Base-by-base conservation (phyloP, 2,888 invertebrate species). In the Sesamia inferens region DNA sequence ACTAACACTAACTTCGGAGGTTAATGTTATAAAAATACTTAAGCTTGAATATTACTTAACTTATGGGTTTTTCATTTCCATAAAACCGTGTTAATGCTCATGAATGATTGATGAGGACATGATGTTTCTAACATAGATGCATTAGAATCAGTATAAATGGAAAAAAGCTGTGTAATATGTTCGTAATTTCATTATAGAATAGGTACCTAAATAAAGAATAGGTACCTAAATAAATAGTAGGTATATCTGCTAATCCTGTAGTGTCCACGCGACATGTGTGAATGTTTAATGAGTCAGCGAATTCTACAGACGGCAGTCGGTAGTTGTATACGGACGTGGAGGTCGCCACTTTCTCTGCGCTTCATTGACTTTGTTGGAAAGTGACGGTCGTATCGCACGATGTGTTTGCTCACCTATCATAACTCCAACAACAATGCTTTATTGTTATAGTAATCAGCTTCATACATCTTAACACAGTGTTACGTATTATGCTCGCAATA, bases 311-410 rank as follows among this genome's bases (percentile, higher is more conserved):
- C 90, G 85, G 88, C 88, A 87, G 89, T 89, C 88, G 83, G 88
- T 88, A 87, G 90, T 90, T 58, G 88, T 87, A 94, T 91, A 92
- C 95, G 95, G 94, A 95, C 95, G 94, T 93, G 88, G 93, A 89
- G 93, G 94, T 93, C 92, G 94, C 88, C 93, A 96, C 96, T 96
- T 96, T 96, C 96, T 93, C 96, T 90, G 88, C 94, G 95, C 96
- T 94, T 95, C 96, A 96, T 95, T 94, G 96, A 93, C 93, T 95
- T 92, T 93, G 94, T 91, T 95, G 93, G 94, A 95, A 96, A 96
- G 96, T 96, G 95, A 94, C 93, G 90, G 88, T 91, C 90, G 90
- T 90, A 91, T 92, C 92, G 92, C 92, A 91, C 92, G 89, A 88
- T 88, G 89, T 87, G 88, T 87, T 85, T 85, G 86, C 81, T 78